Evolutionary conservation across 1,140 invertebrate species (phyloP).

Genomic region (Stegodyphus mimosarum): DNA sequence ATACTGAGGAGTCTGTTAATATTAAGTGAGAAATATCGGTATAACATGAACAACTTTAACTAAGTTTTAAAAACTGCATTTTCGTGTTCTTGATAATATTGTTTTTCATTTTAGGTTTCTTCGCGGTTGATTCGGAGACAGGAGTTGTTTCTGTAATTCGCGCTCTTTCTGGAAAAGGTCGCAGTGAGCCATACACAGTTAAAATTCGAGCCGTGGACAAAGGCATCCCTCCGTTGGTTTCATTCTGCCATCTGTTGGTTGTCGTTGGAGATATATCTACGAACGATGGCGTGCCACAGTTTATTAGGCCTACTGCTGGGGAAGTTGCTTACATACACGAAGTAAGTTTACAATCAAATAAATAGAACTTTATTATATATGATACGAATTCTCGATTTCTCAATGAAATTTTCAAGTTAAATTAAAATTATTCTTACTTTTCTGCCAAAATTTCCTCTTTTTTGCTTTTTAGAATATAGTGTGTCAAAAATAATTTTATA

Average conservation of each 20-base stretch:
- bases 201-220: slow-evolving; percentile 78
- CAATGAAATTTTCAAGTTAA: no score
- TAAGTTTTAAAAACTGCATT: no score
- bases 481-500: no score
- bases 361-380: no score
- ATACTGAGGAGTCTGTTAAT: no score
- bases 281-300: slow-evolving; percentile 84
- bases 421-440: no score
- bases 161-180: slow-evolving; percentile 79
- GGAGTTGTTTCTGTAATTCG: slow-evolving; percentile 77
- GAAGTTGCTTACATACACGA: slow-evolving; percentile 79
- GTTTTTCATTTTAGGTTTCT: slow-evolving; percentile 71
- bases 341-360: slow-evolving; percentile 68
- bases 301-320: slow-evolving; percentile 78
- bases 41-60: no score
- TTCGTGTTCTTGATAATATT: not conserved
- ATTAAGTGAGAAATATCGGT: no score
- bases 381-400: no score
- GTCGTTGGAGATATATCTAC: slow-evolving; percentile 84
- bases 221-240: slow-evolving; percentile 73
- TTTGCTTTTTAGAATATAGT: no score
- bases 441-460: no score
- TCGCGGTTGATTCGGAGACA: slow-evolving; percentile 76
- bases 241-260: slow-evolving; percentile 75
- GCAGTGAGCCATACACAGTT: slow-evolving; percentile 79